Conservation (phyloP, 2,113 vertebrate genomes). For the Bos taurus region ARS-UCD2.0 NC_037333.1:73371501-73372000, state of each 20-base stretch:
- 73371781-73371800: not conserved
- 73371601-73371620: not conserved
- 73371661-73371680: not conserved
- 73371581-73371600: not conserved
- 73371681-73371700: not conserved
- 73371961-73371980: not conserved
- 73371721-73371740: not conserved
- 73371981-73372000: not conserved
- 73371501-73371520: not conserved
- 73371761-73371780: not conserved
- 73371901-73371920: not conserved
- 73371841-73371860: not conserved
- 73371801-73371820: not conserved
- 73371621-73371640: not conserved
- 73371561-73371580: not conserved
- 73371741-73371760: not conserved
- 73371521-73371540: not conserved
- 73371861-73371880: not conserved
- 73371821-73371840: not conserved
- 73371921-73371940: not conserved
- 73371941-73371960: not conserved
- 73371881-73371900: not conserved
- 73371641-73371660: not conserved
- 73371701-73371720: not conserved
- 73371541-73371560: not conserved